Conservation (phyloP, 2,888 invertebrate species). For the Cantharis lateralis region DNA sequence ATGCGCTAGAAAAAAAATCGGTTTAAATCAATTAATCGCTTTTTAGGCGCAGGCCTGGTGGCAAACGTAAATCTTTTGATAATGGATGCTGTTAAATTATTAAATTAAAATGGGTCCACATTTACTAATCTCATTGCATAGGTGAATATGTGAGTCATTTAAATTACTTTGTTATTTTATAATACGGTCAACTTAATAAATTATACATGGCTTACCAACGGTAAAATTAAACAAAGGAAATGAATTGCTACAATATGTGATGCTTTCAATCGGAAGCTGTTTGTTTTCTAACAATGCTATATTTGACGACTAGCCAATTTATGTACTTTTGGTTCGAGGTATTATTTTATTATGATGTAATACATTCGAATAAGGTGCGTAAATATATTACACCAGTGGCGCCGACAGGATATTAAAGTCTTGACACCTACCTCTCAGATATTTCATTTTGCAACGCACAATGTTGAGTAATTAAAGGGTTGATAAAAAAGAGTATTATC, state of each 20-base stretch:
- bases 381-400: neutral
- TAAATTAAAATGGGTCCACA: neutral
- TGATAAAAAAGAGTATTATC: neutral
- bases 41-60: neutral
- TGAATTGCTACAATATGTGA: constrained; percentile 11
- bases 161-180: neutral
- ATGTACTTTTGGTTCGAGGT: neutral
- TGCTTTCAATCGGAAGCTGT: constrained; percentile 11
- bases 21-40: no score
- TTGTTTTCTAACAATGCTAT: constrained; percentile 11
- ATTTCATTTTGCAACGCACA: neutral
- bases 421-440: neutral
- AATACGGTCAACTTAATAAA: constrained; percentile 18
- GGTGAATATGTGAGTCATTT: neutral
- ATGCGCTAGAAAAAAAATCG: no score
- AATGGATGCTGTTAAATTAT: neutral
- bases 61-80: neutral
- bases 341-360: neutral
- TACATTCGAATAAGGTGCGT: neutral
- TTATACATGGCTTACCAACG: neutral
- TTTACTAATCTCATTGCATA: neutral
- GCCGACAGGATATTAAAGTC: neutral
- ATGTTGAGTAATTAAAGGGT: neutral
- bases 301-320: constrained; percentile 5
- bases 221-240: constrained; percentile 14